These are phyloP conservation scores for Thunnus maccoyii DNA, from an alignment of 2,113 vertebrate genomes.

Conservation along the genomic window DNA sequence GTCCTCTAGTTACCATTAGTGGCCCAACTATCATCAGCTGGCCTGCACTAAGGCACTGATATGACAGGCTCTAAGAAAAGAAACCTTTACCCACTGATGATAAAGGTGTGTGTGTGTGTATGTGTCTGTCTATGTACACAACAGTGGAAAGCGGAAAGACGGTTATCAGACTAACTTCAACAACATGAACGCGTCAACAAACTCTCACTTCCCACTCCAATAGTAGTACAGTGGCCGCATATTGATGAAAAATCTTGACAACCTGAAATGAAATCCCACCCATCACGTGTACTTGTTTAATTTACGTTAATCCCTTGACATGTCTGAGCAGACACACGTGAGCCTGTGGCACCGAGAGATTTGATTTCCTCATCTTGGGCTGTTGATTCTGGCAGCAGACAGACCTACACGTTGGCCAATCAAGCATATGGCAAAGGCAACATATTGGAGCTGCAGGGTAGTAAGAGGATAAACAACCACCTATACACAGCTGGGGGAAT, in stretches of 20 bases:
- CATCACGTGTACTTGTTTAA: slow-evolving; percentile 58
- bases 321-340: slow-evolving; percentile 55
- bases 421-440: slow-evolving; percentile 44
- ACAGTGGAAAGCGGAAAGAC: background rate
- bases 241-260: slow-evolving; percentile 12
- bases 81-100: background rate
- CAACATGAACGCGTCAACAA: background rate
- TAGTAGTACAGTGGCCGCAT: background rate
- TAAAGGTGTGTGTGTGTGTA: background rate
- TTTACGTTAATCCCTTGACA: slow-evolving; percentile 63
- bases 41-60: slow-evolving; percentile 1
- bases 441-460: background rate
- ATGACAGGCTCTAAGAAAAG: slow-evolving; percentile 27
- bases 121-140: no score
- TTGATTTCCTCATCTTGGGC: slow-evolving; percentile 53
- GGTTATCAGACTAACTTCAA: background rate
- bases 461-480: slow-evolving; percentile 30
- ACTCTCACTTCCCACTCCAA: background rate
- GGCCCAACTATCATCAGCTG: slow-evolving; percentile 24
- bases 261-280: slow-evolving; percentile 25
- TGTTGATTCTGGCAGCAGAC: slow-evolving; percentile 52
- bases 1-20: slow-evolving; percentile 19
- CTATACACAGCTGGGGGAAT: slow-evolving; percentile 13
- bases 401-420: slow-evolving; percentile 10
- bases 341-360: slow-evolving; percentile 37